Evolutionary conservation across 2,113 vertebrate species (phyloP), one percentile per base, ranked within the genome.

Genomic region (Mobula birostris): DNA sequence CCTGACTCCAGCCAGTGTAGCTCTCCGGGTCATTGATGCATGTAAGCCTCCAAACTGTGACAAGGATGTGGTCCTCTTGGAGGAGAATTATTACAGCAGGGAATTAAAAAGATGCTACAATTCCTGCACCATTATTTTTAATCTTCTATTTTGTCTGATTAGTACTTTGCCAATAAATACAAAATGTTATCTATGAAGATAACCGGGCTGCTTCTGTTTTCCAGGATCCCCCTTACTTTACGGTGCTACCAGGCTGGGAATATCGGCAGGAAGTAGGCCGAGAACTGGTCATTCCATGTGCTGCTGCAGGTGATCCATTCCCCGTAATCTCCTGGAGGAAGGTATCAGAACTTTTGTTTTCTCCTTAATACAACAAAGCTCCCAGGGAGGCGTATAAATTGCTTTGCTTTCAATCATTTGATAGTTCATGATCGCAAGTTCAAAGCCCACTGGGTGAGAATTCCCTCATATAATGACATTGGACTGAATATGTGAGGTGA

Each of bases 171-270:
- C 29, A 63, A 63, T 29, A 24, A 24, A 27, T 9, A 3, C 24
- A 85, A 58, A 85, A 24, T 21, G 8, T 15, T 24, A 63, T 2
- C 83, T 27, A 12, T 74, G 68, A 27, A 93, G 74, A 72, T 74
- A 93, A 74, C 27, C 1, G 27, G 56, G 40, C 1, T 8, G 12
- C 74, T 93, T 40, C 68, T 93, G 32, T 93, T 93, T 94, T 95
- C 1, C 95, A 99, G 99, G 98, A 99, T 96, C 99, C 99, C 96
- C 99, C 99, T 97, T 99, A 99, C 97, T 99, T 99, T 97, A 99
- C 98, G 95, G 99, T 99, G 98, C 98, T 99, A 97, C 98, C 99
- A 95, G 99, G 99, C 96, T 98, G 98, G 98, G 99, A 99, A 96
- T 99, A 99, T 96, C 98, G 98, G 96, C 98, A 99, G 96, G 99